Evolutionary conservation across 2,797 vertebrate genomes (phyloP).

Genomic region (Periophthalmus magnuspinnatus): DNA sequence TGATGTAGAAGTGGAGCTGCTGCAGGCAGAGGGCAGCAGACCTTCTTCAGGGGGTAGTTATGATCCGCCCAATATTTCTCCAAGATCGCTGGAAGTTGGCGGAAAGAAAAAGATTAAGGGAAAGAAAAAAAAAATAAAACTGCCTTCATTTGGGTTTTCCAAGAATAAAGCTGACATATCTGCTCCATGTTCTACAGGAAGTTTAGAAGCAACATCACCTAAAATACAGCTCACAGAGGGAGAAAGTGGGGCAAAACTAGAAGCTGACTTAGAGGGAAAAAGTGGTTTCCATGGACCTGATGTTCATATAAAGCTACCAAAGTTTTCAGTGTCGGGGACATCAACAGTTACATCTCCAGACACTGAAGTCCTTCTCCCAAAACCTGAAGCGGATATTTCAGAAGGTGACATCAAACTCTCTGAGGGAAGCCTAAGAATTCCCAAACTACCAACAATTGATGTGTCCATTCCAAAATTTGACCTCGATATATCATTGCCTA

Average conservation of each 20-base stretch:
- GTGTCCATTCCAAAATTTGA: constrained; percentile 76
- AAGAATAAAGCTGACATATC: constrained; percentile 68
- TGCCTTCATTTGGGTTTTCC: constrained; percentile 76
- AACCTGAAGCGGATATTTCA: constrained; percentile 75
- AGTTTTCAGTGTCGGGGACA: constrained; percentile 73
- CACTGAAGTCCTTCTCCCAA: constrained; percentile 69
- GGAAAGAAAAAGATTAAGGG: constrained; percentile 72
- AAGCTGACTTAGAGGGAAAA: constrained; percentile 44
- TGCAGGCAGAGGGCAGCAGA: constrained; percentile 70
- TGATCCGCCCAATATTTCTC: constrained; percentile 74
- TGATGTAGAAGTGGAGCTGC: constrained; percentile 69
- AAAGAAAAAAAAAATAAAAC: constrained; percentile 78
- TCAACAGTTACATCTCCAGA: constrained; percentile 69
- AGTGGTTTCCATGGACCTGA: constrained; percentile 61
- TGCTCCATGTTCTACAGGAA: constrained; percentile 55
- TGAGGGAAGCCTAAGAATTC: constrained; percentile 78
- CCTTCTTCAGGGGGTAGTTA: constrained; percentile 75
- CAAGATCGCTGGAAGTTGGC: constrained; percentile 64
- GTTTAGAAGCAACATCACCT: constrained; percentile 58
- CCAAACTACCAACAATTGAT: constrained; percentile 72
- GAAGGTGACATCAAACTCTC: constrained; percentile 74
- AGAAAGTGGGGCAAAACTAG: constrained; percentile 48
- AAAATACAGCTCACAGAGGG: constrained; percentile 59
- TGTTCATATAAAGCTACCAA: constrained; percentile 73
- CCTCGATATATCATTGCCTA: constrained; percentile 70